Evolutionary conservation across 2,888 invertebrate species (phyloP).

Genomic region (Aphodius granarius): DNA sequence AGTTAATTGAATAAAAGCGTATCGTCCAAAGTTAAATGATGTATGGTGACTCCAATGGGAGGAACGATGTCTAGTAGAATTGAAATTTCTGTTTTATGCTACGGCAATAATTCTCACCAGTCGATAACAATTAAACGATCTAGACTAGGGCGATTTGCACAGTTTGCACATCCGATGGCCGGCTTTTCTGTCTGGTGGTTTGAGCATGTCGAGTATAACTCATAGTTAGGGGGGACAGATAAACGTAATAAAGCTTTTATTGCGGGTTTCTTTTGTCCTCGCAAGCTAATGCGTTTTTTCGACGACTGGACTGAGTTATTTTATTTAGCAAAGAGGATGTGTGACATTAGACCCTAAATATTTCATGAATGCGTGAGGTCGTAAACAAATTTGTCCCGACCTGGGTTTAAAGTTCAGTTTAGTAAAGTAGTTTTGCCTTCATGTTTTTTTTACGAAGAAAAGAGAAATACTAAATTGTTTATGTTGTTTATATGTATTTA

Average conservation of each 20-base stretch:
- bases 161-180: constrained; percentile 7
- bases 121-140: constrained; percentile 8
- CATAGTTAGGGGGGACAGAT: constrained; percentile 10
- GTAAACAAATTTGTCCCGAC: background rate
- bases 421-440: background rate
- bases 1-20: background rate
- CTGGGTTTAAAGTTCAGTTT: background rate
- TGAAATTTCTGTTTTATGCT: constrained; percentile 5
- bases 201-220: constrained; percentile 6
- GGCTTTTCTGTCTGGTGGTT: background rate
- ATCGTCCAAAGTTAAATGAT: constrained; percentile 2
- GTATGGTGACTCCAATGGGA: background rate
- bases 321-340: background rate
- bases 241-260: constrained; percentile 13
- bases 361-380: background rate
- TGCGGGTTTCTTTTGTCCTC: constrained; percentile 6
- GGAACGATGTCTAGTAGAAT: background rate
- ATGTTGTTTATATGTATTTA: background rate
- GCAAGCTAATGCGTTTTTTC: constrained; percentile 9
- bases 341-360: background rate
- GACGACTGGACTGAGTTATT: background rate
- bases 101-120: constrained; percentile 1
- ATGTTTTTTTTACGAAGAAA: background rate
- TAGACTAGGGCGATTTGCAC: background rate
- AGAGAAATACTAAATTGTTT: background rate